Percentiles rank a stretch among this genome's conserved stretches.
phyloP scores from a whole-genome alignment of 2,888 invertebrate species.

The Argynnis bischoffii region DNA sequence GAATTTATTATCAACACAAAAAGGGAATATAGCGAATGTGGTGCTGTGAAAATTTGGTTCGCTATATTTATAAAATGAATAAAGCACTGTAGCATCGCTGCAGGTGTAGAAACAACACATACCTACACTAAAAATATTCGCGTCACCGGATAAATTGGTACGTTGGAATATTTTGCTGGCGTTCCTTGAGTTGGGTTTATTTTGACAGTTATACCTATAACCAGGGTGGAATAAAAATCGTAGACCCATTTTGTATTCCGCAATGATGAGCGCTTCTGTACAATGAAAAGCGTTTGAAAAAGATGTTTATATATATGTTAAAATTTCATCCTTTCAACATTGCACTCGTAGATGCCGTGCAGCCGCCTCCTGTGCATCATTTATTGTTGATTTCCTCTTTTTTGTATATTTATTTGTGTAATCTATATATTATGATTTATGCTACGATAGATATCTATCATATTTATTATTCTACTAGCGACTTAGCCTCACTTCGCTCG shows the following conservation, averaged over 20 bases:
- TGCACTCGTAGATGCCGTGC: too few relatives aligned
- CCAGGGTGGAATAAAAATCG: constrained; percentile 24
- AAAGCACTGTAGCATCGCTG: constrained; percentile 31
- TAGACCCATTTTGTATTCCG: constrained; percentile 32
- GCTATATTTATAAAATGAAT: constrained; percentile 22
- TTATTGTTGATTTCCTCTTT: too few relatives aligned
- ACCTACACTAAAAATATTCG: constrained; percentile 26
- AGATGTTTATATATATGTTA: constrained; percentile 4
- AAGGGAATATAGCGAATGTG: constrained; percentile 6
- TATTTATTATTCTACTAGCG: too few relatives aligned
- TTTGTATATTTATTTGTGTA: too few relatives aligned
- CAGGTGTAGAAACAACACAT: constrained; percentile 30
- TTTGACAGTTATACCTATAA: constrained; percentile 27
- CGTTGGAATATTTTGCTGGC: constrained; percentile 36
- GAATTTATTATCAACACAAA: constrained; percentile 13
- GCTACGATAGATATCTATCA: too few relatives aligned
- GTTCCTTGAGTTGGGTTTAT: constrained; percentile 29
- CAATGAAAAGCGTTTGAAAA: too few relatives aligned
- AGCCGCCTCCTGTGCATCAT: too few relatives aligned
- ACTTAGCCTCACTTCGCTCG: too few relatives aligned
- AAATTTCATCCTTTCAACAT: neutral
- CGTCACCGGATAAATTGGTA: constrained; percentile 42
- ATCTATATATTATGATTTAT: too few relatives aligned
- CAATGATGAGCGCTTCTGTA: constrained; percentile 32
- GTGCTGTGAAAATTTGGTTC: constrained; percentile 18